Percentiles rank a stretch among this genome's conserved stretches.
phyloP scores from a whole-genome alignment of 2,888 invertebrate genomes.

The Platycheirus rosarum region DNA sequence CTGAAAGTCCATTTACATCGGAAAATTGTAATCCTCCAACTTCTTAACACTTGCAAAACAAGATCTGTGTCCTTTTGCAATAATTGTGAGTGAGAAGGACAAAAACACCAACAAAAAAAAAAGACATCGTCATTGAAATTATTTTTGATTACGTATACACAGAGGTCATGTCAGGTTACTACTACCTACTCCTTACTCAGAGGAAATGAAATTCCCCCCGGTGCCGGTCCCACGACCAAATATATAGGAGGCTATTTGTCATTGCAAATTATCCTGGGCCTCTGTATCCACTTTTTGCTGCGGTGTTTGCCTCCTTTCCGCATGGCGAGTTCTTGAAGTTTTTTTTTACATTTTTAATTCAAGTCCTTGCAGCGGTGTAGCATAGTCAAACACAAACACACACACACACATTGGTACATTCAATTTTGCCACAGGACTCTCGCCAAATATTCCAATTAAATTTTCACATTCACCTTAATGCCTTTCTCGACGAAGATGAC shows the following conservation, averaged over 20 bases:
- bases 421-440: constrained; percentile 32
- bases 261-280: constrained; percentile 7
- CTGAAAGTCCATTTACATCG: constrained; percentile 63
- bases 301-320: neutral
- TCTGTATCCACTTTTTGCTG: neutral
- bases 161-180: constrained; percentile 14
- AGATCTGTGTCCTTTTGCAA: neutral
- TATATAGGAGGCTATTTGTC: constrained; percentile 19
- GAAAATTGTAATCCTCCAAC: constrained; percentile 56
- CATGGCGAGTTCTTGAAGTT: neutral
- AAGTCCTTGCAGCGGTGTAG: constrained; percentile 1
- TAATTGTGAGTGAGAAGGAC: neutral
- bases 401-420: neutral
- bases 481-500: constrained; percentile 2
- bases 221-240: neutral
- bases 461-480: constrained; percentile 39
- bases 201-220: too few species aligned
- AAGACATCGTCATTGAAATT: constrained; percentile 47
- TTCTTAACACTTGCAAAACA: constrained; percentile 15
- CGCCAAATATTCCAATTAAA: constrained; percentile 64
- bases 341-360: constrained; percentile 5
- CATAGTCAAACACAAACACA: constrained; percentile 17
- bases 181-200: too few species aligned
- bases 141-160: constrained; percentile 36
- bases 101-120: neutral